These are phyloP conservation scores for Caradrina clavipalpis DNA, from an alignment of 2,888 invertebrate genomes.

Conservation along the genomic window DNA sequence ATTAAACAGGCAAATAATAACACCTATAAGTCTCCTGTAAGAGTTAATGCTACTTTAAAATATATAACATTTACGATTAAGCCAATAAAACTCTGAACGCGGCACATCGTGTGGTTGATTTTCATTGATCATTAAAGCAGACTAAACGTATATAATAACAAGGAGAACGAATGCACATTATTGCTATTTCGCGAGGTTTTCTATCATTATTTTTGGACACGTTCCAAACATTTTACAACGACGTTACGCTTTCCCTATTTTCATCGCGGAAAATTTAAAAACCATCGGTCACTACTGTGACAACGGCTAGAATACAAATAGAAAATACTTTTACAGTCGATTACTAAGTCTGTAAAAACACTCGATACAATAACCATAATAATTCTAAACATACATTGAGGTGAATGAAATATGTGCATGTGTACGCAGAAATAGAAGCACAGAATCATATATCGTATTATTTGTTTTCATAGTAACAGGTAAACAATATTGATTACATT, in stretches of 20 bases:
- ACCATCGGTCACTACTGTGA: conserved; percentile 90
- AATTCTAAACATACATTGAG: conserved; percentile 1
- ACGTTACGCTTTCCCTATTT: conserved; percentile 90
- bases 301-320: conserved; percentile 88
- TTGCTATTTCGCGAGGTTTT: conserved; percentile 82
- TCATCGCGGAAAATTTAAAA: conserved; percentile 90
- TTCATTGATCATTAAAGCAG: conserved; percentile 63
- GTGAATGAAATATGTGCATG: not conserved
- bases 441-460: conserved; percentile 3
- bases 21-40: conserved; percentile 31
- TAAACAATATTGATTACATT: conserved; percentile 58
- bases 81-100: conserved; percentile 39
- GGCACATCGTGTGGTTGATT: conserved; percentile 42
- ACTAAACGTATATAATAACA: conserved; percentile 63
- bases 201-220: conserved; percentile 87
- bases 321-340: conserved; percentile 88
- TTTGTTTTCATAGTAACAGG: conserved; percentile 30
- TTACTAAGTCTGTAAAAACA: conserved; percentile 80
- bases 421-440: conserved; percentile 6
- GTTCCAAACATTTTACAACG: conserved; percentile 88
- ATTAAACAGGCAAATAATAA: not conserved
- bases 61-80: conserved; percentile 40
- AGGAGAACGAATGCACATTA: conserved; percentile 76
- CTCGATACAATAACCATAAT: conserved; percentile 33
- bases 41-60: conserved; percentile 22